Evolutionary conservation across 2,113 vertebrate species (phyloP), one percentile per base, ranked within the genome.

Genomic region (Carollia perspicillata): DNA sequence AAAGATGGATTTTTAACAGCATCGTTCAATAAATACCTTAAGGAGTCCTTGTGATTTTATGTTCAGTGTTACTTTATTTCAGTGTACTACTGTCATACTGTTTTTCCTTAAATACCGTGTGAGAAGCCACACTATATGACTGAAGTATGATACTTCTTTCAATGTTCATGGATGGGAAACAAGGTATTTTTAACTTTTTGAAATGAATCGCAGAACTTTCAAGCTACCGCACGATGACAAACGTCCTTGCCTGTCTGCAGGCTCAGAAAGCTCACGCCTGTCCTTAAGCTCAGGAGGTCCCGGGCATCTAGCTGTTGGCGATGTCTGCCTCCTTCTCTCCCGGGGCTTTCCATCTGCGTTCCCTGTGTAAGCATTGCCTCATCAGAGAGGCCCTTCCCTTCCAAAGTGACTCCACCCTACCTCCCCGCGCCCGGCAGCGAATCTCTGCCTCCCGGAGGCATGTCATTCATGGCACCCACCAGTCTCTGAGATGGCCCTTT

Each of bases 31-130:
- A 58, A 84, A 74, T 80, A 77, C 71, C 30, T 81, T 88, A 47
- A 87, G 28, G 42, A 85, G 58, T 95, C 47, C 84, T 81, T 90
- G 40, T 83, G 90, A 20, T 88, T 95, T 94, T 94, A 47, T 87
- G 88, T 94, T 93, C 77, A 53, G 33, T 63, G 9, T 47, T 66
- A 17, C 75, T 87, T 65, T 87, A 33, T 49, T 83, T 95, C 51
- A 65, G 23, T 33, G 3, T 84, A 68, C 78, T 71, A 37, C 42
- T 33, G 33, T 69, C n/a, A 80, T 18, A 35, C 58, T 84, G 9
- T 69, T 96, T 86, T 74, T 87, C 55, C 22, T 74, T 77, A 63
- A 72, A 47, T 55, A 63, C 6, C 37, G 35, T 8, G 16, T 26
- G 84, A 81, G 18, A 84, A 90, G 33, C 69, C 37, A 86, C 72